phyloP scores from a whole-genome alignment of 2,797 vertebrate genomes.

The Eulemur rubriventer region DNA sequence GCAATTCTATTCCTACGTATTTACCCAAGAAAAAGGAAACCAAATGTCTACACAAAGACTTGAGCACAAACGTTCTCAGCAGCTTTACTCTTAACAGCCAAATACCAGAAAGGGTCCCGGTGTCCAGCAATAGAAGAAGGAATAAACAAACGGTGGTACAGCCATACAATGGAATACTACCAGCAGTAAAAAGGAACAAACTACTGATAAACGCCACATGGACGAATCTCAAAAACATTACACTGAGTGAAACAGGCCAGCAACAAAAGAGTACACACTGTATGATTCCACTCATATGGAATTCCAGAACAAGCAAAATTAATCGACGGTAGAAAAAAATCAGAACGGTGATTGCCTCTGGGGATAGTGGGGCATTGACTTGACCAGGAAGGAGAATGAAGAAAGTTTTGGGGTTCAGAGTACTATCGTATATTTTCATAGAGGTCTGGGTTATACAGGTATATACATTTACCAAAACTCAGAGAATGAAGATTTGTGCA shows the following conservation, averaged over 20 bases:
- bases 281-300: not conserved
- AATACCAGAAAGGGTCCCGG: not conserved
- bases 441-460: not conserved
- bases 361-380: not conserved
- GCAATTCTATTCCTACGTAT: not conserved
- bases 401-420: not conserved
- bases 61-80: not conserved
- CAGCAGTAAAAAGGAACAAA: not conserved
- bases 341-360: not conserved
- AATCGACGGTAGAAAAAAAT: not conserved
- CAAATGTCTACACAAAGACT: not conserved
- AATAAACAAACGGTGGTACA: fast-evolving
- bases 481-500: not conserved
- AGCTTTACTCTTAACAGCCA: not conserved
- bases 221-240: not conserved
- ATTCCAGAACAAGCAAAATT: not conserved
- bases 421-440: fast-evolving
- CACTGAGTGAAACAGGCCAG: not conserved
- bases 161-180: not conserved
- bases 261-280: fast-evolving
- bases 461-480: not conserved
- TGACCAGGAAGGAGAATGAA: not conserved
- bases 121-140: not conserved
- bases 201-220: not conserved
- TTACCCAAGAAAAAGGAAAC: conserved; percentile 26